Evolutionary conservation across 2,113 vertebrate species (phyloP).

Genomic region (Strigops habroptila): DNA sequence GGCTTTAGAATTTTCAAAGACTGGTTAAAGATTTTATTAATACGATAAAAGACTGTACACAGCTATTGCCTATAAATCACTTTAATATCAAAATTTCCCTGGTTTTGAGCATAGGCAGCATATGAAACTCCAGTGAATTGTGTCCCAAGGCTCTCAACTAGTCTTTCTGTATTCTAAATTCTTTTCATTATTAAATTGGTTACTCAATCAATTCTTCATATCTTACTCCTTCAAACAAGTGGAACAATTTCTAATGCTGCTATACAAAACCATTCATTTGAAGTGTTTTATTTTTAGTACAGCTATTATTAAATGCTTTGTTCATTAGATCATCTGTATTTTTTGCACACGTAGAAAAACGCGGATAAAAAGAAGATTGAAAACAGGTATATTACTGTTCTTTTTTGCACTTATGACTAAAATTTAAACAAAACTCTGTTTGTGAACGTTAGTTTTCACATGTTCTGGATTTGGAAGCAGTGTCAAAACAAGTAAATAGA

Average conservation of each 20-base stretch:
- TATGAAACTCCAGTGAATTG: conserved; percentile 30
- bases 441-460: background rate
- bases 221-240: conserved; percentile 47
- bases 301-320: background rate
- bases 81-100: conserved; percentile 14
- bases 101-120: conserved; percentile 16
- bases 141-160: conserved; percentile 39
- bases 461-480: background rate
- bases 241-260: conserved; percentile 42
- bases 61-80: conserved; percentile 63
- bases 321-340: background rate
- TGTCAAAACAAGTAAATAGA: background rate
- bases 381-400: background rate
- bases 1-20: conserved; percentile 46
- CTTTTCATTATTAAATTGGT: conserved; percentile 63
- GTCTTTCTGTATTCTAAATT: conserved; percentile 60
- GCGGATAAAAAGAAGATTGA: background rate
- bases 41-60: conserved; percentile 43
- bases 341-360: background rate
- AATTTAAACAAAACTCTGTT: background rate
- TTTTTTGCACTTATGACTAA: background rate
- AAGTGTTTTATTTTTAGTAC: conserved; percentile 16
- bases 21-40: conserved; percentile 60
- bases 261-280: background rate
- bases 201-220: conserved; percentile 56